These are phyloP conservation scores for Rhodinocichla rosea DNA, from an alignment of 2,113 vertebrate genomes.

Conservation along the genomic window DNA sequence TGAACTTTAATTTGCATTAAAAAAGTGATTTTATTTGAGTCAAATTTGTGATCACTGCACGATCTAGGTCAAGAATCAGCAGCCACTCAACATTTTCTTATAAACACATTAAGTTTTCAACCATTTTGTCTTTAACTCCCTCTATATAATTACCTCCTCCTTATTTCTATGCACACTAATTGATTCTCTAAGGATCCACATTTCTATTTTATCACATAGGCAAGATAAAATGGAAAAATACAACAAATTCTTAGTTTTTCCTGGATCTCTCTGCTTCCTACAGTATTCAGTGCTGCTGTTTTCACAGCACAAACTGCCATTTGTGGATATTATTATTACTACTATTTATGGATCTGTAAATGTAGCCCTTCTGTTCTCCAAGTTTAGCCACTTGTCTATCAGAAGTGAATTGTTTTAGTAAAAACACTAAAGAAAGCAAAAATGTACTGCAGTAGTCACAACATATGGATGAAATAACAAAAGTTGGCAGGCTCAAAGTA, in stretches of 20 bases:
- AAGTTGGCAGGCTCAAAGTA: neutral
- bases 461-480: neutral
- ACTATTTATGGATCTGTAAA: neutral
- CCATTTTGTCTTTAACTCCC: constrained; percentile 46
- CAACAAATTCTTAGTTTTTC: constrained; percentile 28
- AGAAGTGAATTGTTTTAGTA: neutral
- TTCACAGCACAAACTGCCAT: neutral
- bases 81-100: constrained; percentile 1
- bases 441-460: neutral
- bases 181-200: constrained; percentile 61
- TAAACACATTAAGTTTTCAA: constrained; percentile 52
- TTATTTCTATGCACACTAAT: constrained; percentile 69
- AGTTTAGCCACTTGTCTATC: neutral
- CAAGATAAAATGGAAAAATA: constrained; percentile 51
- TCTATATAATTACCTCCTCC: constrained; percentile 50
- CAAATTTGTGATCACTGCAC: neutral
- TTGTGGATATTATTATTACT: neutral
- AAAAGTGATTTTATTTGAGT: neutral
- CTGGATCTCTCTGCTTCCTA: neutral
- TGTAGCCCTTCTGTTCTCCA: neutral
- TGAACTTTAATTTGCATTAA: neutral
- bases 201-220: constrained; percentile 46
- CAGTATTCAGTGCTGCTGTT: neutral
- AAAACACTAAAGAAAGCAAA: neutral
- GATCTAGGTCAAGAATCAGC: constrained; percentile 57